These are phyloP conservation scores for Ophion obscuratus DNA, from an alignment of 2,888 invertebrate species.

Conservation along the genomic window DNA sequence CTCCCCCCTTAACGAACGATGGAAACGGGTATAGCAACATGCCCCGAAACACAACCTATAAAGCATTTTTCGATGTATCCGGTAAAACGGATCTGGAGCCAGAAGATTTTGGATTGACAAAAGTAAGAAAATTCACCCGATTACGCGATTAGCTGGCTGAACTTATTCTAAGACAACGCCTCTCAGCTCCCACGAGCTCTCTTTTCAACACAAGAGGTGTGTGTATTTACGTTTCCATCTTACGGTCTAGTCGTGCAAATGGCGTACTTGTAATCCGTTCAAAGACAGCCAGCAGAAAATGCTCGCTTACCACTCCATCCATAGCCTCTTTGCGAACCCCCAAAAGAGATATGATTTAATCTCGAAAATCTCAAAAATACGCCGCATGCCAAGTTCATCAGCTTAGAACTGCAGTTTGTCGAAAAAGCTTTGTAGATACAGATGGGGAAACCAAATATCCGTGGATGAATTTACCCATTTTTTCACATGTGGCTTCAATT, in stretches of 20 bases:
- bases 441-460: background rate
- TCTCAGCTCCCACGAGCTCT: constrained; percentile 37
- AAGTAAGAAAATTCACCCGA: constrained; percentile 72
- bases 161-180: constrained; percentile 79
- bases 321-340: background rate
- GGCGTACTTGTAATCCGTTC: constrained; percentile 32
- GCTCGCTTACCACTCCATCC: background rate
- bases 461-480: background rate
- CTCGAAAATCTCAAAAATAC: constrained; percentile 14
- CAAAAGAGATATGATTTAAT: background rate
- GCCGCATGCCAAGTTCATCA: background rate
- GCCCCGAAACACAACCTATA: too few species aligned
- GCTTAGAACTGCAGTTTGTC: constrained; percentile 17
- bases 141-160: constrained; percentile 72
- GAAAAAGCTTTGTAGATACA: background rate
- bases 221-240: background rate
- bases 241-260: background rate
- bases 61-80: background rate
- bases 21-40: too few species aligned
- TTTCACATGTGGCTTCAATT: background rate
- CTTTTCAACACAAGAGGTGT: background rate
- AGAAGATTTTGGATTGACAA: background rate
- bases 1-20: too few species aligned
- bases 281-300: constrained; percentile 7
- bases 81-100: background rate